Conservation (phyloP, 2,888 invertebrate species). For the Leptinotarsa haldemani region DNA sequence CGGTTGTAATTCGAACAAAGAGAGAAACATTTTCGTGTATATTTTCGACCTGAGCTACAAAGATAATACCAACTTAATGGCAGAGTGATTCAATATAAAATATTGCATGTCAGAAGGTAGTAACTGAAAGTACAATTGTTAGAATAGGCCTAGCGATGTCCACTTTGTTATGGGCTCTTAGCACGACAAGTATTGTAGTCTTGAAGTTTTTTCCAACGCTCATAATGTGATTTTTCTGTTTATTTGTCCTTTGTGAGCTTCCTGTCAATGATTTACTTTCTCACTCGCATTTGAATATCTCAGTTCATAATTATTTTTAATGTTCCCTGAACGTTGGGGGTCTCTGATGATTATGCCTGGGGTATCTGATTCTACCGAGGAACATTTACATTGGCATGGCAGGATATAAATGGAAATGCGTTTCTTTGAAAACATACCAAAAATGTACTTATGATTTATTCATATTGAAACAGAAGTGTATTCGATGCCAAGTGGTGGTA, state of each 20-base stretch:
- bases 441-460: too few relatives aligned
- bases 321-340: neutral
- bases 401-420: neutral
- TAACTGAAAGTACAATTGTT: constrained; percentile 41
- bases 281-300: constrained; percentile 18
- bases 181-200: constrained; percentile 33
- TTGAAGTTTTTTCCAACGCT: constrained; percentile 27
- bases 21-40: constrained; percentile 33
- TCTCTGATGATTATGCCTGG: neutral
- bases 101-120: constrained; percentile 48
- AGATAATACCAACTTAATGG: constrained; percentile 54
- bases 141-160: constrained; percentile 37
- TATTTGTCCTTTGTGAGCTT: constrained; percentile 14
- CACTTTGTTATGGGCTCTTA: constrained; percentile 36
- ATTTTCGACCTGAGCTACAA: constrained; percentile 36
- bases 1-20: constrained; percentile 16
- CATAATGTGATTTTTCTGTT: constrained; percentile 11
- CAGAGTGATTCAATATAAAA: constrained; percentile 55
- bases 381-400: neutral
- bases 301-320: constrained; percentile 18
- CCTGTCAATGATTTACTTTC: constrained; percentile 22
- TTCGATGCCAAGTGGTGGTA: too few relatives aligned
- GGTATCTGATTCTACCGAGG: neutral
- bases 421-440: too few relatives aligned
- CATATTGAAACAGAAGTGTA: too few relatives aligned